These are phyloP conservation scores for Spilosoma lubricipeda DNA, from an alignment of 2,888 invertebrate genomes.

Conservation along the genomic window DNA sequence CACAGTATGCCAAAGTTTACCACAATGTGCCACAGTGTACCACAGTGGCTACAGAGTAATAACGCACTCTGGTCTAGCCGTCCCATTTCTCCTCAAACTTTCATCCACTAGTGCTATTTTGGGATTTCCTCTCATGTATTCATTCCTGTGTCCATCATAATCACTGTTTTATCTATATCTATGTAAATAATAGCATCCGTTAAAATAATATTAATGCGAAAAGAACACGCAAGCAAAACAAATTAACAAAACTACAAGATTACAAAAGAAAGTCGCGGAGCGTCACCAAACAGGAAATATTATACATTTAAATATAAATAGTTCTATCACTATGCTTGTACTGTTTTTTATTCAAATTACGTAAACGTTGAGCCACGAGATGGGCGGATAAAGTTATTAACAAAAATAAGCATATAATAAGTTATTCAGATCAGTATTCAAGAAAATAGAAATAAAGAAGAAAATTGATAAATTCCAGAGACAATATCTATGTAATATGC, in stretches of 20 bases:
- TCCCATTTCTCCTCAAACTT: too few species aligned
- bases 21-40: too few species aligned
- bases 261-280: slow-evolving; percentile 64
- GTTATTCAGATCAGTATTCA: neutral
- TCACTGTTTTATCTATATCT: neutral
- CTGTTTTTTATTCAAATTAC: slow-evolving; percentile 62
- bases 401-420: neutral
- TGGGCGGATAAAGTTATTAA: slow-evolving; percentile 16
- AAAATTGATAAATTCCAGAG: too few species aligned
- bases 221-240: slow-evolving; percentile 32
- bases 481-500: too few species aligned
- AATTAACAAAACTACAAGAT: slow-evolving; percentile 47
- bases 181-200: neutral
- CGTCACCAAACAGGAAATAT: slow-evolving; percentile 55
- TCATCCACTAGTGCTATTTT: too few species aligned
- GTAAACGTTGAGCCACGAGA: slow-evolving; percentile 37
- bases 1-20: too few species aligned
- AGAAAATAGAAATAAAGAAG: too few species aligned
- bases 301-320: slow-evolving; percentile 63
- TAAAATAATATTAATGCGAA: slow-evolving; percentile 17
- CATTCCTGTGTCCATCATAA: neutral
- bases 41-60: too few species aligned
- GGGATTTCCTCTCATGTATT: too few species aligned
- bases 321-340: slow-evolving; percentile 55
- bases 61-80: too few species aligned